Conservation (phyloP, 2,888 invertebrate species). For the Ennomos quercinarius region DNA sequence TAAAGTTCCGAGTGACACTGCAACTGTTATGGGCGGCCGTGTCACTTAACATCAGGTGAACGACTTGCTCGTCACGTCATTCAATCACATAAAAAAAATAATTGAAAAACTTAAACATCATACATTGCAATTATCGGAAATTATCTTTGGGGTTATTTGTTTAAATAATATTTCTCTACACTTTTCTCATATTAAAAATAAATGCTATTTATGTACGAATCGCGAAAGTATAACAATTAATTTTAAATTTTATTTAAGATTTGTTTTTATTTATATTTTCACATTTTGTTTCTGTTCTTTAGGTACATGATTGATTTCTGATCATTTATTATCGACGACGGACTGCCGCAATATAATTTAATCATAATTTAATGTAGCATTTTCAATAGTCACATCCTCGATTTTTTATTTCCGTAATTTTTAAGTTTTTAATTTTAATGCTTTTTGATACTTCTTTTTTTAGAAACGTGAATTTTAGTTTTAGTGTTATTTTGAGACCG, state of each 20-base stretch:
- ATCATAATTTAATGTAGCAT: slow-evolving; percentile 47
- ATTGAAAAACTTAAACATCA: too few species aligned
- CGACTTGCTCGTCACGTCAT: too few species aligned
- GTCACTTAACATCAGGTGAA: too few species aligned
- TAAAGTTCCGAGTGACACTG: too few species aligned
- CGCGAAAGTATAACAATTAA: slow-evolving; percentile 4
- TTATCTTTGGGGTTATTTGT: too few species aligned
- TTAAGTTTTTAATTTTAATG: slow-evolving; percentile 34
- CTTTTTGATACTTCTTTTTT: slow-evolving; percentile 29
- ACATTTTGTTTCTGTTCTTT: slow-evolving; percentile 48
- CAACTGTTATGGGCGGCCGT: too few species aligned
- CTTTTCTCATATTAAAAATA: too few species aligned
- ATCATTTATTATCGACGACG: slow-evolving; percentile 41
- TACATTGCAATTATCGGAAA: too few species aligned
- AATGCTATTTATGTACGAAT: too few species aligned
- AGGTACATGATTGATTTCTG: slow-evolving; percentile 83
- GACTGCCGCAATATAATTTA: slow-evolving; percentile 45
- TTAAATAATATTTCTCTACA: too few species aligned
- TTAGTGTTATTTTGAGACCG: slow-evolving; percentile 17
- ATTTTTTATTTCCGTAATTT: slow-evolving; percentile 38
- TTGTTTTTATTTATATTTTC: slow-evolving; percentile 36
- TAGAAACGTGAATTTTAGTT: slow-evolving; percentile 14
- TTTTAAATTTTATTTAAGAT: slow-evolving; percentile 20
- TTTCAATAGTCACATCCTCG: slow-evolving; percentile 76
- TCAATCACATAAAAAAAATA: too few species aligned